Percentiles rank a stretch among this genome's conserved stretches.
Conservation (phyloP, 2,888 invertebrate species). For the Spialia ferax region DNA sequence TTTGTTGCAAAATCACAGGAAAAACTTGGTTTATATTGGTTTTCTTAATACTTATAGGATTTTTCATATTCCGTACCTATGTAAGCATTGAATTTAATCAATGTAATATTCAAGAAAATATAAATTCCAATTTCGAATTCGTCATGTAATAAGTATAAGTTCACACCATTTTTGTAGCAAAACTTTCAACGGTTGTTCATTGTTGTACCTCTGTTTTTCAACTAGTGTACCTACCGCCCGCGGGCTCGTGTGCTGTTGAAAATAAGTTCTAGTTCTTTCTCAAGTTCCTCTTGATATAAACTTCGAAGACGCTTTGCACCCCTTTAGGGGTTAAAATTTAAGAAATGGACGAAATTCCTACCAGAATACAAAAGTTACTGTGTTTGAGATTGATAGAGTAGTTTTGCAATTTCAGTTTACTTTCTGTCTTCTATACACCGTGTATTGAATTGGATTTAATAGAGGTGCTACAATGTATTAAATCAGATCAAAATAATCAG, state of each 20-base stretch:
- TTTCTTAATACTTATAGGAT: too few relatives aligned
- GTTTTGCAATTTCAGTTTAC: background rate
- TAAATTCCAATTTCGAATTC: too few relatives aligned
- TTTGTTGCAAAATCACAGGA: too few relatives aligned
- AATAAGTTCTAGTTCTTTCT: constrained; percentile 1
- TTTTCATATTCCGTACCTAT: too few relatives aligned
- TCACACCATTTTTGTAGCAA: background rate
- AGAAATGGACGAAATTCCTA: background rate
- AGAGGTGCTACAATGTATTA: too few relatives aligned
- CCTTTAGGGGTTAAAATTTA: background rate
- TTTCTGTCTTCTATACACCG: background rate
- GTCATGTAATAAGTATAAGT: too few relatives aligned
- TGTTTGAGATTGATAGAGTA: constrained; percentile 1
- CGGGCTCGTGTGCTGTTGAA: background rate
- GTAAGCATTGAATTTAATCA: too few relatives aligned
- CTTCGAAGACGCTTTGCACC: constrained; percentile 4
- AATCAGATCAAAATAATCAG: too few relatives aligned
- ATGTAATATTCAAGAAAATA: too few relatives aligned
- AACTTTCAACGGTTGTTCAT: background rate
- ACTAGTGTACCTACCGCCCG: constrained; percentile 4
- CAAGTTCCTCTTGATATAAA: background rate
- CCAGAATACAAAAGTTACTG: background rate
- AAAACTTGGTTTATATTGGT: too few relatives aligned
- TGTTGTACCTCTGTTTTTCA: constrained; percentile 1
- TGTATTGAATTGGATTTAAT: background rate